Conservation (phyloP, 2,797 vertebrate species). For the Bradypodion pumilum region DNA sequence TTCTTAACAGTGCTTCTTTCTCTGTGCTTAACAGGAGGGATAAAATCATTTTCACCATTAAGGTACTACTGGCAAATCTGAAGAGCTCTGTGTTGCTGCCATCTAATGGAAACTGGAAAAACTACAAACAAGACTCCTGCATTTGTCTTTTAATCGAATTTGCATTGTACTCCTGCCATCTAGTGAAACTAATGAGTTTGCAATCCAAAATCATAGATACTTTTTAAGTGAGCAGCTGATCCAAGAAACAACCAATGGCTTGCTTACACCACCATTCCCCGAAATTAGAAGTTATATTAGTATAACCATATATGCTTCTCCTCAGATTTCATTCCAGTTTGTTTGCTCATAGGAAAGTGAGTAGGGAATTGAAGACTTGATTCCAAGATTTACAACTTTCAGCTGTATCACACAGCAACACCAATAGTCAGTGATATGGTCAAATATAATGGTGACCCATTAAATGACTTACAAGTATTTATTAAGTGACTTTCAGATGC, state of each 20-base stretch:
- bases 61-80: neutral
- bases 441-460: neutral
- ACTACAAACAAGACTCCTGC: neutral
- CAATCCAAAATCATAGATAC: neutral
- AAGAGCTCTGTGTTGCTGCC: constrained; percentile 35
- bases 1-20: constrained; percentile 44
- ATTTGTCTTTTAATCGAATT: neutral
- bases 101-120: constrained; percentile 41
- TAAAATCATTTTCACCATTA: constrained; percentile 8
- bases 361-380: neutral
- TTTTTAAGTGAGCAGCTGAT: neutral
- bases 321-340: neutral
- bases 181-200: constrained; percentile 9
- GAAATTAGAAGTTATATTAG: neutral
- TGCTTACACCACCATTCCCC: neutral
- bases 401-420: neutral
- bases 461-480: neutral
- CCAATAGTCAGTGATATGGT: neutral
- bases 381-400: neutral
- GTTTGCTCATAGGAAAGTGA: neutral
- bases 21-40: constrained; percentile 10
- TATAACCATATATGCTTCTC: neutral
- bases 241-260: neutral
- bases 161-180: constrained; percentile 48
- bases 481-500: too few species aligned